Conservation (phyloP, 1,140 invertebrate species). For the Bombus waltoni region DNA sequence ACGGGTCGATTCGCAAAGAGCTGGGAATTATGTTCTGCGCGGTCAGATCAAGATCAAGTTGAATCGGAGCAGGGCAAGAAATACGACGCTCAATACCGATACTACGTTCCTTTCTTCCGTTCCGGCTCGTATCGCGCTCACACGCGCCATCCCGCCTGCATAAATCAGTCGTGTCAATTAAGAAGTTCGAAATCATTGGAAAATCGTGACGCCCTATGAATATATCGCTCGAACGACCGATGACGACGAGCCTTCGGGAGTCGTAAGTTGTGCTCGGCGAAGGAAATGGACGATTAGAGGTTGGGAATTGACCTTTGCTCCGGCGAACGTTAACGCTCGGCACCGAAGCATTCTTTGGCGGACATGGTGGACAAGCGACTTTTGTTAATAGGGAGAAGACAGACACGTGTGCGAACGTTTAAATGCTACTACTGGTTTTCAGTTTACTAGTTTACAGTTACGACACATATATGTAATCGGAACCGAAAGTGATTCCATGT, state of each 20-base stretch:
- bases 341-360: too few relatives aligned
- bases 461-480: too few relatives aligned
- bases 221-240: background rate
- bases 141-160: constrained; percentile 2
- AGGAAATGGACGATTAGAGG: background rate
- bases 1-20: background rate
- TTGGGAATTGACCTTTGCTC: background rate
- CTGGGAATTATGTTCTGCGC: background rate
- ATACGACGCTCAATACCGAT: constrained; percentile 15
- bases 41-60: constrained; percentile 29
- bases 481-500: too few relatives aligned
- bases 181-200: background rate
- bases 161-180: constrained; percentile 46
- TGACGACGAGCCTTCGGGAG: too few relatives aligned
- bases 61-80: constrained; percentile 21
- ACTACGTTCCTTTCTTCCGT: constrained; percentile 5
- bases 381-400: background rate
- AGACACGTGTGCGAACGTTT: too few relatives aligned
- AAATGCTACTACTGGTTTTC: too few relatives aligned
- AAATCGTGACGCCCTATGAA: background rate
- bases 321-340: background rate
- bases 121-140: background rate
- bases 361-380: background rate
- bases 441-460: too few relatives aligned
- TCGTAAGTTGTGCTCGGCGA: background rate